Evolutionary conservation across 2,888 invertebrate species (phyloP).

Genomic region (Atherix ibis): DNA sequence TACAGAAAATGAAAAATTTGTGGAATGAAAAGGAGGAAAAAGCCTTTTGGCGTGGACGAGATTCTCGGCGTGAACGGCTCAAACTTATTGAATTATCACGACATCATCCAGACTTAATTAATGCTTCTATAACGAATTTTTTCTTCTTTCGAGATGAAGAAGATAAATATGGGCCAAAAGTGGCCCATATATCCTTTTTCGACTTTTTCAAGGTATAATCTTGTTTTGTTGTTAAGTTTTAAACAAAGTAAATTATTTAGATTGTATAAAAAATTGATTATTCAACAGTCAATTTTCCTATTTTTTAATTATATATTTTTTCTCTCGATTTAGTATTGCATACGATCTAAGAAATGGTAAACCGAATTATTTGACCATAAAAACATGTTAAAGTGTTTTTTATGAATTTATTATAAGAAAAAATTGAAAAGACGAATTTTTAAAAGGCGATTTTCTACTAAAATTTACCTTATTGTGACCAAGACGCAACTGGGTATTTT

Average conservation of each 20-base stretch:
- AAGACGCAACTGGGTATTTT: too few relatives aligned
- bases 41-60: constrained; percentile 86
- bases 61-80: constrained; percentile 72
- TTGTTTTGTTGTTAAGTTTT: too few relatives aligned
- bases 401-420: too few relatives aligned
- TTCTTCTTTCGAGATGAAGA: constrained; percentile 85
- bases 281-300: neutral
- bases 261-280: neutral
- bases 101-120: constrained; percentile 60
- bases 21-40: constrained; percentile 63
- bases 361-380: too few relatives aligned
- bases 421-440: too few relatives aligned
- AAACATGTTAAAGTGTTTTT: too few relatives aligned
- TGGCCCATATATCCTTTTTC: constrained; percentile 73
- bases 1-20: constrained; percentile 53
- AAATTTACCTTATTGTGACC: too few relatives aligned
- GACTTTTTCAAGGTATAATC: constrained; percentile 86
- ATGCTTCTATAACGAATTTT: constrained; percentile 87
- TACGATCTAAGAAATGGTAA: too few relatives aligned
- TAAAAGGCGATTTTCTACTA: too few relatives aligned
- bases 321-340: neutral
- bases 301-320: neutral
- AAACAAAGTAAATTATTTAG: neutral
- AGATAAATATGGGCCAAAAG: constrained; percentile 71
- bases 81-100: constrained; percentile 65